Conservation (phyloP, 2,888 invertebrate species). For the Epistrophe eligans region DNA sequence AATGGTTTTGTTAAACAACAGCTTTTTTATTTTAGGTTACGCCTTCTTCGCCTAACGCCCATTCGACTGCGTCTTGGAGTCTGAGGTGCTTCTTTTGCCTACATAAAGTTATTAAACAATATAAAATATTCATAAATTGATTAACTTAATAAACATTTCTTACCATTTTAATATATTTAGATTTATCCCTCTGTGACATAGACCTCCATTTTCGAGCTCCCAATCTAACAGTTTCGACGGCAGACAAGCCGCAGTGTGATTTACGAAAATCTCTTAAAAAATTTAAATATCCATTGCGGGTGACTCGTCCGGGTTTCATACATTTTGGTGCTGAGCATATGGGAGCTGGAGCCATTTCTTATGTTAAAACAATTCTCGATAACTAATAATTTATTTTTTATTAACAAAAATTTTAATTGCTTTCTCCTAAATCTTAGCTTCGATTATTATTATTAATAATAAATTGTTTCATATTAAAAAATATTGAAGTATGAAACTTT, state of each 20-base stretch:
- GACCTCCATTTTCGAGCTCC: constrained; percentile 12
- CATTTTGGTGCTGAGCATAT: constrained; percentile 1
- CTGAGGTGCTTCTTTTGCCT: constrained; percentile 4
- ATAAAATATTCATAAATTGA: neutral
- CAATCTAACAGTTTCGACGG: neutral
- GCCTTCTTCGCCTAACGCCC: neutral
- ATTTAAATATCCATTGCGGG: constrained; percentile 17
- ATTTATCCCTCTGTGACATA: neutral
- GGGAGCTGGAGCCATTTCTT: neutral
- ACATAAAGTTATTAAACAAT: neutral
- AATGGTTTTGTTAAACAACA: too few species aligned
- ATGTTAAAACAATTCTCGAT: neutral
- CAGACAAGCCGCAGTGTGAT: neutral
- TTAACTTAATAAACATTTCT: neutral
- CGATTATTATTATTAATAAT: neutral
- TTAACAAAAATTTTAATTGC: neutral
- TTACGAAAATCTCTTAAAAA: constrained; percentile 23
- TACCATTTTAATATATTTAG: neutral
- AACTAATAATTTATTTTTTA: neutral
- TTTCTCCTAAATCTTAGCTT: neutral
- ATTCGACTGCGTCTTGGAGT: neutral
- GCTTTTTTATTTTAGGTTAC: too few species aligned
- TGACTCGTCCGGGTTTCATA: neutral
- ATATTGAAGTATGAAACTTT: neutral
- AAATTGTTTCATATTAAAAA: neutral